Conservation (phyloP, 1,140 invertebrate species). For the Orussus abietinus region DNA sequence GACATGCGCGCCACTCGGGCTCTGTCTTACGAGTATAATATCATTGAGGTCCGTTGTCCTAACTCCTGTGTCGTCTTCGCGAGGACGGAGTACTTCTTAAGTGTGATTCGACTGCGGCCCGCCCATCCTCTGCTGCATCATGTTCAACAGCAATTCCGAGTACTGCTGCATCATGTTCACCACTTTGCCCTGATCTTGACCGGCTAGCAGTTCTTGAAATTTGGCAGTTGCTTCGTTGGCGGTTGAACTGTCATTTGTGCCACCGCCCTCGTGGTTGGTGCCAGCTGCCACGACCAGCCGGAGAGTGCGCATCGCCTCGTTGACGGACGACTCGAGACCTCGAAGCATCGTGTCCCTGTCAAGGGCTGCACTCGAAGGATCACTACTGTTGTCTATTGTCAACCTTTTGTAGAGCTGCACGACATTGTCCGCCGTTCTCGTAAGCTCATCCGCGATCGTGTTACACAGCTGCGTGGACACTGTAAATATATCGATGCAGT, state of each 20-base stretch:
- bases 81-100: constrained; percentile 32
- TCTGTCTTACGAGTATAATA: too few relatives aligned
- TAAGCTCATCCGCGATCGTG: constrained; percentile 62
- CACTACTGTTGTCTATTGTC: constrained; percentile 43
- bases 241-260: constrained; percentile 28
- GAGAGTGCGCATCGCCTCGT: constrained; percentile 46
- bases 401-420: constrained; percentile 63
- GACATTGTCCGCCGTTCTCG: constrained; percentile 62
- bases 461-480: constrained; percentile 63
- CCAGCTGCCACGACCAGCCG: constrained; percentile 38
- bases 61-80: neutral
- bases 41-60: neutral
- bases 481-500: constrained; percentile 37
- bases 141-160: constrained; percentile 58
- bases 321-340: constrained; percentile 45
- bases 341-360: constrained; percentile 47
- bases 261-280: constrained; percentile 26
- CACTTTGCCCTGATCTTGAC: constrained; percentile 52
- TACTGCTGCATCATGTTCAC: constrained; percentile 65
- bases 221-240: constrained; percentile 40
- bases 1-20: too few relatives aligned
- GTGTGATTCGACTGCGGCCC: constrained; percentile 42
- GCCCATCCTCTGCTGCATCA: constrained; percentile 62
- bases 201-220: constrained; percentile 40
- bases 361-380: constrained; percentile 29